phyloP scores from a whole-genome alignment of 2,797 vertebrate species.

The Gymnothorax javanicus region DNA sequence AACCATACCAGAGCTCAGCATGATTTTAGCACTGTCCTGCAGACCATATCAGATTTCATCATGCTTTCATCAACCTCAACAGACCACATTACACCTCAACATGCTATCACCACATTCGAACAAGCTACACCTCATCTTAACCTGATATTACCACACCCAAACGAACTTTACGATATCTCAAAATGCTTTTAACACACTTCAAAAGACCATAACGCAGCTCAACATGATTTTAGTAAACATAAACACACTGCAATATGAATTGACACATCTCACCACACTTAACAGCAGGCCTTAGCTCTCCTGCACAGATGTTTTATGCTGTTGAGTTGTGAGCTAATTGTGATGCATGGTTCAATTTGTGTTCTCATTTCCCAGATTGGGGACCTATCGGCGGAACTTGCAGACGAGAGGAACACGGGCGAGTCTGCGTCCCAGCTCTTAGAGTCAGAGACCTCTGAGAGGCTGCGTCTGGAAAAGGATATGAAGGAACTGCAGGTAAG shows the following conservation, averaged over 20 bases:
- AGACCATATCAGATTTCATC: too few species aligned
- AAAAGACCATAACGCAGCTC: not conserved
- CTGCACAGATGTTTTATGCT: not conserved
- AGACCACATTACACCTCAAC: not conserved
- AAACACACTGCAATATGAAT: too few species aligned
- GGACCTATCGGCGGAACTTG: constrained; percentile 91
- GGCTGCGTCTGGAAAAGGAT: constrained; percentile 89
- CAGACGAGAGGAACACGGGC: constrained; percentile 91
- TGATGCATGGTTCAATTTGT: not conserved
- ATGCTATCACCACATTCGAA: too few species aligned
- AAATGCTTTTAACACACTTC: not conserved
- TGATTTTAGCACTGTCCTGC: too few species aligned
- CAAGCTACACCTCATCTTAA: too few species aligned
- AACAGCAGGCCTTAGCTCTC: not conserved
- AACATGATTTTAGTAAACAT: too few species aligned
- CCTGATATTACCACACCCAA: too few species aligned
- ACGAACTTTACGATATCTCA: too few species aligned
- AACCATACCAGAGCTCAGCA: too few species aligned
- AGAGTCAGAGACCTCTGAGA: constrained; percentile 87
- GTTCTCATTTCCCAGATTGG: constrained; percentile 76
- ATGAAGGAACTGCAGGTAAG: constrained; percentile 95
- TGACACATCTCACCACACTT: not conserved
- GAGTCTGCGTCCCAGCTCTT: constrained; percentile 95
- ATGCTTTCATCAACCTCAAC: too few species aligned
- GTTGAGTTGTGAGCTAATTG: not conserved